Evolutionary conservation across 2,888 invertebrate species (phyloP).

Genomic region (Caenorhabditis japonica): DNA sequence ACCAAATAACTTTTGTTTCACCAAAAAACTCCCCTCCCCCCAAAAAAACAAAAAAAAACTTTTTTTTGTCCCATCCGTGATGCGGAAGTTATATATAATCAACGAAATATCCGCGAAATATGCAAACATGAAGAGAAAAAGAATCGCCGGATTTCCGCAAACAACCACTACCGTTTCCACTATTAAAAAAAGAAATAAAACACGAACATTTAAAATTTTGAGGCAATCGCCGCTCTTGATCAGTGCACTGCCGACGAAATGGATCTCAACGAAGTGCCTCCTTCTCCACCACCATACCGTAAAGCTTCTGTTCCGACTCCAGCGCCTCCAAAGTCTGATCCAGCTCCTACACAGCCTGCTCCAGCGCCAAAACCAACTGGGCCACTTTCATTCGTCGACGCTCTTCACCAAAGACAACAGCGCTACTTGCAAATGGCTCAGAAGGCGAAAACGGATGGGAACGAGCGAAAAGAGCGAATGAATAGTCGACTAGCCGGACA

Average conservation of each 20-base stretch:
- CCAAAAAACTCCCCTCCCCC: no score
- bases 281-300: slow-evolving; percentile 69
- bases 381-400: slow-evolving; percentile 48
- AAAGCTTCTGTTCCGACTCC: slow-evolving; percentile 18
- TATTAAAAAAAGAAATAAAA: no score
- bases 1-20: no score
- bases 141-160: no score
- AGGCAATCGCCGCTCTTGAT: slow-evolving; percentile 63
- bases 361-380: slow-evolving; percentile 4
- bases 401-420: slow-evolving; percentile 57
- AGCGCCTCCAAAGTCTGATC: slow-evolving; percentile 10
- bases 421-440: slow-evolving; percentile 63
- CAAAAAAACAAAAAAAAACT: no score
- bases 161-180: no score
- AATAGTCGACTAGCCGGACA: slow-evolving; percentile 62
- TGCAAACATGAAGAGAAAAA: no score
- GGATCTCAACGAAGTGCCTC: slow-evolving; percentile 70
- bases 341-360: slow-evolving; percentile 7
- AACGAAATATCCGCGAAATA: no score
- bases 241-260: slow-evolving; percentile 61
- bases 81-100: no score
- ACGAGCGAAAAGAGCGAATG: slow-evolving; percentile 66
- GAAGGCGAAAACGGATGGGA: slow-evolving; percentile 63
- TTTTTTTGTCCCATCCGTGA: no score
- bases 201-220: no score